Conservation (phyloP, 2,113 vertebrate genomes). For the Laticauda laticaudata region DNA sequence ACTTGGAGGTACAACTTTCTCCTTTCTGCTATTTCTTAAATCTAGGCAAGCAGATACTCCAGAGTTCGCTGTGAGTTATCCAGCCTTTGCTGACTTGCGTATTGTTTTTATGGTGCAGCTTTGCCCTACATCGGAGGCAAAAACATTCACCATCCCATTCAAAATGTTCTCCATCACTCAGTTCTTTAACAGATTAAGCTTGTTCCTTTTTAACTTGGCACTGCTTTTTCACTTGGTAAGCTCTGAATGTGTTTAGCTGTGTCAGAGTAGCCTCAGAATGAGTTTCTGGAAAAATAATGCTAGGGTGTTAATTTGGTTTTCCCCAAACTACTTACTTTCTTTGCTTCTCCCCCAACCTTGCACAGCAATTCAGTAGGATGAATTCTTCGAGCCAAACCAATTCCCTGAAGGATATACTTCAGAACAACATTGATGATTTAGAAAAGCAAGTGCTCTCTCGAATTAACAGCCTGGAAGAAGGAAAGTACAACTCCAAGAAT, state of each 20-base stretch:
- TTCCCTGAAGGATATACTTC: slow-evolving; percentile 92
- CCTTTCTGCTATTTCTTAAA: neutral
- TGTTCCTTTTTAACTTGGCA: neutral
- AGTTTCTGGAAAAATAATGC: neutral
- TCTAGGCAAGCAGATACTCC: neutral
- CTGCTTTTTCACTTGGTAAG: neutral
- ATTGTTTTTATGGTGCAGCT: neutral
- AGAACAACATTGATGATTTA: slow-evolving; percentile 95
- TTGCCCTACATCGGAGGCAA: neutral
- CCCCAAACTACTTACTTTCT: slow-evolving; percentile 22
- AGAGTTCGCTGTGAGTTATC: neutral
- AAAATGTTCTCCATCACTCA: neutral
- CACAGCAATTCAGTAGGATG: slow-evolving; percentile 88
- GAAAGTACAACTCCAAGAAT: slow-evolving; percentile 78
- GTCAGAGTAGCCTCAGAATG: neutral
- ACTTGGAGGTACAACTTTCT: slow-evolving; percentile 85
- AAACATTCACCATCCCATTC: neutral
- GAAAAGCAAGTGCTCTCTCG: slow-evolving; percentile 94
- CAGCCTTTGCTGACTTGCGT: neutral
- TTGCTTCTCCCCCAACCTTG: slow-evolving; percentile 26
- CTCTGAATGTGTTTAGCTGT: neutral
- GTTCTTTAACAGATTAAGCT: neutral
- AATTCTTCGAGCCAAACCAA: slow-evolving; percentile 86
- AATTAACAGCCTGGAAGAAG: slow-evolving; percentile 91
- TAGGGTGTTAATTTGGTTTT: neutral